Percentiles rank a stretch among this genome's conserved stretches.
These are phyloP conservation scores for Acanthopagrus latus DNA, from an alignment of 2,797 vertebrate species.

Conservation along the genomic window DNA sequence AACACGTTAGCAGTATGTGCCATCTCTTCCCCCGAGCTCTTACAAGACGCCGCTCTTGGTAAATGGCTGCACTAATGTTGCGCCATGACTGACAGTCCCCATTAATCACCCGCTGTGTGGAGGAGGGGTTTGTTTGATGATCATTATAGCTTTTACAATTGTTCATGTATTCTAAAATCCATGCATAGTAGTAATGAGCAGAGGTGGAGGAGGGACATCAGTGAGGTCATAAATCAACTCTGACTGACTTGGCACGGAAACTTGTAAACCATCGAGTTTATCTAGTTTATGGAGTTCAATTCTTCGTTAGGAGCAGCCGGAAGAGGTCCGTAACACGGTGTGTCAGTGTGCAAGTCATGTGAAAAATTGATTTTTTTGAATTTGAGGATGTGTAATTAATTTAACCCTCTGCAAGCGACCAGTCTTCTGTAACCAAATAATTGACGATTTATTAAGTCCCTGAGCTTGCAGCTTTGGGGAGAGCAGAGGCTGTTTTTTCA, in stretches of 20 bases:
- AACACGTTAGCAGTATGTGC: slow-evolving; percentile 37
- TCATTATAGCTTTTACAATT: slow-evolving; percentile 65
- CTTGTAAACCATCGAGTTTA: slow-evolving; percentile 25
- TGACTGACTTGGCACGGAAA: slow-evolving; percentile 46
- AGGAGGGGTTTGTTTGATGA: slow-evolving; percentile 74
- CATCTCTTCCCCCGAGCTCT: slow-evolving; percentile 51
- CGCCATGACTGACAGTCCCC: slow-evolving; percentile 65
- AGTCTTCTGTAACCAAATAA: too few species aligned
- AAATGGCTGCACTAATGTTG: slow-evolving; percentile 73
- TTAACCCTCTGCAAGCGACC: too few species aligned
- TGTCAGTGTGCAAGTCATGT: neutral
- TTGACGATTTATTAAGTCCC: too few species aligned
- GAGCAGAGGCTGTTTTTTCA: too few species aligned
- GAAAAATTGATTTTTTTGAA: slow-evolving; percentile 8
- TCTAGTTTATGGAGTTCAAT: slow-evolving; percentile 19
- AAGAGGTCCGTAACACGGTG: neutral
- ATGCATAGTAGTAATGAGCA: slow-evolving; percentile 61
- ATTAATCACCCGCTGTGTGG: slow-evolving; percentile 76
- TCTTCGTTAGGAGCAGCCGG: neutral
- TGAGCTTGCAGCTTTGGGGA: too few species aligned
- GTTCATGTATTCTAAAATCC: slow-evolving; percentile 59
- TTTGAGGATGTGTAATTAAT: too few species aligned
- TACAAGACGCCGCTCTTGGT: slow-evolving; percentile 49
- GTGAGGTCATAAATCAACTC: slow-evolving; percentile 63
- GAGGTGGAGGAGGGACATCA: slow-evolving; percentile 45